Evolutionary conservation across 1,140 invertebrate species (phyloP).

Genomic region (Apis cerana): DNA sequence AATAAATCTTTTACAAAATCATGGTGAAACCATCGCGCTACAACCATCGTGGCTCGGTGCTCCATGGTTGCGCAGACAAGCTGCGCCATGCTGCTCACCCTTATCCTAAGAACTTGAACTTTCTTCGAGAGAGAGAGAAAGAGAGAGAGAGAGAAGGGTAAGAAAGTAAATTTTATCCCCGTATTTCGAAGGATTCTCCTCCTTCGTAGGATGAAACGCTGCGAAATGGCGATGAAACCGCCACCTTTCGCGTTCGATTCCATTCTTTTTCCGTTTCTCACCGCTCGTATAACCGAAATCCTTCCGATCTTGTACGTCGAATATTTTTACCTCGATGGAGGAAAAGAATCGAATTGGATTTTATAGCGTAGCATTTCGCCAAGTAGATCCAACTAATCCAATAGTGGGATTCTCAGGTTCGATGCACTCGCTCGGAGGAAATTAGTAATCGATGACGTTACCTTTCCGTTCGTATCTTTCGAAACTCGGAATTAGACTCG

Average conservation of each 20-base stretch:
- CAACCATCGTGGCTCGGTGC: slow-evolving; percentile 3
- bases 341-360: not conserved
- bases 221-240: slow-evolving; percentile 27
- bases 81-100: slow-evolving; percentile 12
- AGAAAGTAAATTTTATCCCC: slow-evolving; percentile 34
- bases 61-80: slow-evolving; percentile 40
- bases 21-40: slow-evolving; percentile 23
- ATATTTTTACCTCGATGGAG: not conserved
- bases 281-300: not conserved
- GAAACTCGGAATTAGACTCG: not conserved
- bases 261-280: not conserved
- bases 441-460: not conserved
- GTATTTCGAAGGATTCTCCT: slow-evolving; percentile 11
- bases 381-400: not conserved
- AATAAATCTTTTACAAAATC: slow-evolving; percentile 34
- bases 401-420: not conserved
- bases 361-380: not conserved
- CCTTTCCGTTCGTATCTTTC: not conserved
- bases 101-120: slow-evolving; percentile 54
- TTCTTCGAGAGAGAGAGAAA: not conserved
- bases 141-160: not conserved
- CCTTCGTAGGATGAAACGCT: not conserved
- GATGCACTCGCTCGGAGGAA: not conserved
- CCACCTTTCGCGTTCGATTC: slow-evolving; percentile 17
- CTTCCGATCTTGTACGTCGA: not conserved